phyloP scores from a whole-genome alignment of 2,797 vertebrate species.

The Sternotherus odoratus region DNA sequence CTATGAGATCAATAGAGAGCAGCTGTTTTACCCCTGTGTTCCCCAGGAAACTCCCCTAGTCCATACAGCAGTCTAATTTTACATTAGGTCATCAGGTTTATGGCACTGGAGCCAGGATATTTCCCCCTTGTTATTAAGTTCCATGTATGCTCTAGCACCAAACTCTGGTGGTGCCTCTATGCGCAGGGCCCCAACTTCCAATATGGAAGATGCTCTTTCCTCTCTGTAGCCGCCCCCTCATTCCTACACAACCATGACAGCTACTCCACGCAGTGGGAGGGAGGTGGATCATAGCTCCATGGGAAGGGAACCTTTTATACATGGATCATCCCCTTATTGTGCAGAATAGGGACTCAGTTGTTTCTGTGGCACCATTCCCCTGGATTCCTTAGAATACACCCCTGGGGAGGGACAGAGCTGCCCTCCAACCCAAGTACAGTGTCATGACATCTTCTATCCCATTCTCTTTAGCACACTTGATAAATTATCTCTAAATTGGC shows the following conservation, averaged over 20 bases:
- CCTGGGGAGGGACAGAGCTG: neutral
- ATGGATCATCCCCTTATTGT: accelerated
- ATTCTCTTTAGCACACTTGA: neutral
- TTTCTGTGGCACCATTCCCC: accelerated
- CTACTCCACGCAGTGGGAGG: neutral
- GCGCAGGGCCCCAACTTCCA: too few relatives aligned
- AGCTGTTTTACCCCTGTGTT: neutral
- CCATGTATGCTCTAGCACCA: neutral
- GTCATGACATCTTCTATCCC: neutral
- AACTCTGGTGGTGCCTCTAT: neutral
- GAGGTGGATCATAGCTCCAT: neutral
- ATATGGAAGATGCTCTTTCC: neutral
- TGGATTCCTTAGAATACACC: neutral
- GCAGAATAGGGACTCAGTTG: accelerated
- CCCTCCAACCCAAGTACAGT: neutral
- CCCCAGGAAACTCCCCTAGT: neutral
- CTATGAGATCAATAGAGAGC: neutral
- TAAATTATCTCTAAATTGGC: neutral
- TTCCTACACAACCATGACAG: neutral
- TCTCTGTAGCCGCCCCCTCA: neutral
- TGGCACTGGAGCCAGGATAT: neutral
- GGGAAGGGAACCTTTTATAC: neutral
- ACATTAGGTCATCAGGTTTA: neutral
- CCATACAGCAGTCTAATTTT: neutral
- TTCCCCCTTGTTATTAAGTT: neutral